phyloP scores from a whole-genome alignment of 2,888 invertebrate genomes.

The Venusia cambrica region DNA sequence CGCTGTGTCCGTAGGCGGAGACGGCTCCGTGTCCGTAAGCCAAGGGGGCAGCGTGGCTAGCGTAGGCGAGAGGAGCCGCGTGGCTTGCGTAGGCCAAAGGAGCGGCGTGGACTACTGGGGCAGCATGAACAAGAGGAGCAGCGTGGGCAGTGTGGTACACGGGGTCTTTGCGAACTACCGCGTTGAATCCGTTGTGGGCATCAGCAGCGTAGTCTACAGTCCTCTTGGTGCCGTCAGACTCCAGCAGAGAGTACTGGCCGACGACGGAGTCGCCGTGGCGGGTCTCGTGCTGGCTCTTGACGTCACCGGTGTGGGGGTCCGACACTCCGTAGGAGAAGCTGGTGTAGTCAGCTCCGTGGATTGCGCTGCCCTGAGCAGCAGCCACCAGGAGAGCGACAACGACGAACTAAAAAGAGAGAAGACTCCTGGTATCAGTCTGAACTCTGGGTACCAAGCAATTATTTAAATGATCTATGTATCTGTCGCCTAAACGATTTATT shows the following conservation, averaged over 20 bases:
- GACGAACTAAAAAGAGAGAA: slow-evolving; percentile 55
- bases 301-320: slow-evolving; percentile 79
- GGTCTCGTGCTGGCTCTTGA: slow-evolving; percentile 76
- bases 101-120: too few species aligned
- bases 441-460: too few species aligned
- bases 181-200: slow-evolving; percentile 77
- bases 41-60: slow-evolving; percentile 18
- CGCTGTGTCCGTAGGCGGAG: slow-evolving; percentile 25
- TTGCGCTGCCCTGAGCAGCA: slow-evolving; percentile 55
- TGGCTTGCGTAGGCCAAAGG: too few species aligned
- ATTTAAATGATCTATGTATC: too few species aligned
- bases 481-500: background rate
- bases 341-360: slow-evolving; percentile 53
- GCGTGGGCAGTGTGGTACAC: slow-evolving; percentile 49
- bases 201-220: slow-evolving; percentile 79
- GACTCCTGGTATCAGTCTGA: too few species aligned
- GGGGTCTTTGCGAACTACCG: slow-evolving; percentile 76
- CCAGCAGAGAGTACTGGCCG: slow-evolving; percentile 77
- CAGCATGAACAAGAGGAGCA: slow-evolving; percentile 35
- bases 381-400: slow-evolving; percentile 59
- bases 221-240: slow-evolving; percentile 77
- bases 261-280: slow-evolving; percentile 70
- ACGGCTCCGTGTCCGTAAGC: slow-evolving; percentile 14
- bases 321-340: slow-evolving; percentile 78
- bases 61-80: slow-evolving; percentile 34